phyloP scores from a whole-genome alignment of 2,797 vertebrate species.

The Potorous gilbertii region DNA sequence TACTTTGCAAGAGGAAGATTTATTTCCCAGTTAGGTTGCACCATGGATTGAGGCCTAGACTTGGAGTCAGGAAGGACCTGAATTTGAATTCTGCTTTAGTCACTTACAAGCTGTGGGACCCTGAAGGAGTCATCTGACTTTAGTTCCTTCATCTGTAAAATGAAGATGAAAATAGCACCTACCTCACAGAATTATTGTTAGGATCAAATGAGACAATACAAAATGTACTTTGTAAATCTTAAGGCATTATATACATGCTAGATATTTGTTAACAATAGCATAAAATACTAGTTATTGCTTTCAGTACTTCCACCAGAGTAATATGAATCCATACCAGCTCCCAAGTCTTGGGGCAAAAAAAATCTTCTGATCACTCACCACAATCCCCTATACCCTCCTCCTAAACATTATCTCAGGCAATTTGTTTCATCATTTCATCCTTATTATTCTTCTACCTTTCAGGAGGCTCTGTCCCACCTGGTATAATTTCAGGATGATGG shows the following conservation, averaged over 20 bases:
- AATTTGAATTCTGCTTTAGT: neutral
- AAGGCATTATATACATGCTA: neutral
- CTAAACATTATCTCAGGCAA: neutral
- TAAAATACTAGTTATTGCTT: neutral
- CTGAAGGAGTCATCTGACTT: neutral
- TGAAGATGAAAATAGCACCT: neutral
- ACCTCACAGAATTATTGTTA: neutral
- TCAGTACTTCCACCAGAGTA: neutral
- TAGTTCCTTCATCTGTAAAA: slow-evolving; percentile 12
- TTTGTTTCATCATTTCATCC: neutral
- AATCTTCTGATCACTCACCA: neutral
- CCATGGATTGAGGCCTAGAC: neutral
- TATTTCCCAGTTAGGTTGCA: neutral
- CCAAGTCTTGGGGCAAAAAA: neutral
- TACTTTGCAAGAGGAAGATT: neutral
- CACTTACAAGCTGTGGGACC: neutral
- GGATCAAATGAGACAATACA: neutral
- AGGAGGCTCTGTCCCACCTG: slow-evolving; percentile 64
- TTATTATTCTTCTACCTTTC: slow-evolving; percentile 45
- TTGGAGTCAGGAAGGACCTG: neutral
- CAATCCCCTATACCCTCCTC: neutral
- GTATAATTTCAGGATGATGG: slow-evolving; percentile 43
- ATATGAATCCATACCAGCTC: neutral
- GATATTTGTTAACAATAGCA: neutral
- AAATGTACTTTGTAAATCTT: neutral